Evolutionary conservation across 2,113 vertebrate species (phyloP), one percentile per base, ranked within the genome.

Genomic region (Chloropsis hardwickii): DNA sequence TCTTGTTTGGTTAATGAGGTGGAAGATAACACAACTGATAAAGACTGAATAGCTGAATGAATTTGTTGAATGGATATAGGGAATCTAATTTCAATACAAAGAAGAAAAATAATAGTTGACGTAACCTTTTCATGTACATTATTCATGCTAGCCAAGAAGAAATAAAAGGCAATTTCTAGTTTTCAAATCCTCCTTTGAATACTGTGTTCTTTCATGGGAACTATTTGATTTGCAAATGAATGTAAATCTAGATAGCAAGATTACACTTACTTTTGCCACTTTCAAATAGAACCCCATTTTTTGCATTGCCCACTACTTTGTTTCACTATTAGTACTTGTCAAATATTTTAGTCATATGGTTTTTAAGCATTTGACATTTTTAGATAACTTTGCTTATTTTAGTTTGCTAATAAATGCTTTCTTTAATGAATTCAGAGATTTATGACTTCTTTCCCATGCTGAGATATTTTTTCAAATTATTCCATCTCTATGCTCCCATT

Each of bases 201-300:
- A 87, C 25, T 24, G 3, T 39, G 7, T 79, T 80, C 56, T 28
- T 87, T 86, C 53, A 89, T 29, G 14, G n/a, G 57, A 48, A 60
- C 6, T 37, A 76, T 60, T 92, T 81, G 61, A 84, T 94, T 95
- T 95, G 44, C 50, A 91, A 95, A 91, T 79, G 40, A 95, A 61
- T 28, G 64, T 79, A 69, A 83, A 87, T 53, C 44, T 72, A 84
- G 53, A 82, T 56, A 84, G 31, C 11, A 67, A 81, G 64, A 77
- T 81, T 80, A 66, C 14, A 47, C 5, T 87, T 66, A 69, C 14
- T 67, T 79, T 69, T 92, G 14, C 5, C 8, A 84, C 53, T 73
- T 90, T 23, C 1, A 56, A 66, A 25, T 25, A 45, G 25, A 6
- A 1, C 6, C 8, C 23, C 11, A 13, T 50, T 18, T 60, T 27